Evolutionary conservation across 2,113 vertebrate species (phyloP), one percentile per base, ranked within the genome.

Genomic region (Trochalopteron elliotii): DNA sequence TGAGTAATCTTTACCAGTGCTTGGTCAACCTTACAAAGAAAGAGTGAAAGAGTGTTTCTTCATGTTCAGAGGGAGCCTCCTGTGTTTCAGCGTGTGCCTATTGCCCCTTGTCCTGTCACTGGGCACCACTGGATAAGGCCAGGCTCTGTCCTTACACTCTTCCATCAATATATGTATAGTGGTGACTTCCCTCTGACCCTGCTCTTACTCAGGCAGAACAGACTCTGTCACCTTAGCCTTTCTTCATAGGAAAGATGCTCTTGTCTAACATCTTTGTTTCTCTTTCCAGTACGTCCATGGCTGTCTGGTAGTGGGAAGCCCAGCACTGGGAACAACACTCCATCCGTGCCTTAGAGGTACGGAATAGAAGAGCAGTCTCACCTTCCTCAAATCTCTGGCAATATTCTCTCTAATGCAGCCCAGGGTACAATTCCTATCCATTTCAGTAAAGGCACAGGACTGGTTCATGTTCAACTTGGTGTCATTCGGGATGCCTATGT

Each of bases 391-490:
- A 30, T 20, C 24, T 4, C 22, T 33, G 22, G 5, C 19, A 63
- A 12, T 0, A 0, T 2, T 64, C 19, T 12, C 39, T 7, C 12
- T 69, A 33, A 28, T 5, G 4, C 12, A 40, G 5, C 17, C 8
- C 25, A 45, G 8, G 39, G 20, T 60, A 16, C 5, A 25, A 18
- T 42, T 64, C 3, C 1, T 22, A 5, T 42, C 68, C 44, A 37
- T 71, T 37, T 7, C 20, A 80, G 15, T 25, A 68, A 71, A 47
- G 15, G 5, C 8, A n/a, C 5, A 10, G 7, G 52, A 3, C 30
- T 42, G 23, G 6, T 4, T 47, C 3, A 7, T 25, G 3, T 56
- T 63, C 20, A n/a, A 18, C 5, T 11, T 33, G 2, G 5, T 12
- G 19, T 59, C 33, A 28, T 59, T 45, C 6, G 22, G 37, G 12